phyloP scores from a whole-genome alignment of 1,140 invertebrate genomes.

The Bombus sylvicola region DNA sequence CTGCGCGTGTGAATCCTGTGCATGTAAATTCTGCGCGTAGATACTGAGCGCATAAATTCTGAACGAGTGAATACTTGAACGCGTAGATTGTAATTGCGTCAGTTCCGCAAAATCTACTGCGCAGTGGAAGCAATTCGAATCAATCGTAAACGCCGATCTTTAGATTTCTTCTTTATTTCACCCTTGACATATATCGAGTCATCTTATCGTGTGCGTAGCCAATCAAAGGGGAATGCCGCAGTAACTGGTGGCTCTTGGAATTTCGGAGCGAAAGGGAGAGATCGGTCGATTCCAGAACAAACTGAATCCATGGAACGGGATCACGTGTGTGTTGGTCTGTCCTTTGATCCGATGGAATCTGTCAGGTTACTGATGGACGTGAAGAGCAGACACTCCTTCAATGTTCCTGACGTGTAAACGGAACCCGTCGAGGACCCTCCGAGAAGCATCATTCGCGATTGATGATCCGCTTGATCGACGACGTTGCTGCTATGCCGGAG shows the following conservation, averaged over 20 bases:
- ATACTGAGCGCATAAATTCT: too few relatives aligned
- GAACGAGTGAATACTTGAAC: too few relatives aligned
- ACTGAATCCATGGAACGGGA: neutral
- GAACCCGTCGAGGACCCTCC: slow-evolving; percentile 38
- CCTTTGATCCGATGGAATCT: slow-evolving; percentile 20
- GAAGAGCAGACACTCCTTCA: slow-evolving; percentile 37
- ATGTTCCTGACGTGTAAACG: slow-evolving; percentile 40
- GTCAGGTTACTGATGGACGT: slow-evolving; percentile 32
- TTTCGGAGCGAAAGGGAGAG: neutral
- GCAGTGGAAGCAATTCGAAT: neutral
- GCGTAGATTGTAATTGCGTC: too few relatives aligned
- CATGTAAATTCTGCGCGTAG: neutral
- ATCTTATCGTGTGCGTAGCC: neutral
- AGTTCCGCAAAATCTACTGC: too few relatives aligned
- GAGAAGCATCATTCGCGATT: slow-evolving; percentile 30
- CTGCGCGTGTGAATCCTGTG: neutral
- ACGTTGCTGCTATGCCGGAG: neutral
- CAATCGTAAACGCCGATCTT: neutral
- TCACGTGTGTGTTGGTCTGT: neutral
- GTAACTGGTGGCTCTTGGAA: neutral
- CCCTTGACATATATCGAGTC: neutral
- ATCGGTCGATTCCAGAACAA: neutral
- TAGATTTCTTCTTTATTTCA: neutral
- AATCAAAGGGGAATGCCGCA: neutral
- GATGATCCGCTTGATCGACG: slow-evolving; percentile 19